Base-by-base conservation (phyloP, 2,797 vertebrate species). In the Parauchenoglanis punctatus region DNA sequence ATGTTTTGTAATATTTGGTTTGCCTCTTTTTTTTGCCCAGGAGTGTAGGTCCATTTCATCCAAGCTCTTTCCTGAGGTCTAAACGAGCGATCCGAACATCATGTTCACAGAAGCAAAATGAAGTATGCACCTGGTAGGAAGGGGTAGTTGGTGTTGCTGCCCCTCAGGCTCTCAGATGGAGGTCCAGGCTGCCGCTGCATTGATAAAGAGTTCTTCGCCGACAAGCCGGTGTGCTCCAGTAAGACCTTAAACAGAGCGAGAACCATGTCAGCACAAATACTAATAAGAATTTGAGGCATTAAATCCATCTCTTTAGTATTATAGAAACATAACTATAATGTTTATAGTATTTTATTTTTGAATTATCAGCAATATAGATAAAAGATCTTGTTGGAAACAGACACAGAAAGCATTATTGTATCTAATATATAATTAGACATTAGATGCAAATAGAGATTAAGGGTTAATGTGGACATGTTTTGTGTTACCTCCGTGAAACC, bases 101-200 rank as follows among this genome's bases (percentile, higher is more conserved):
- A 4, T 4, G 12, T 56, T 54, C 54, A 35, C 52, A 20, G 18
- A 80, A 58, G 0, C 25, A 28, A 6, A 68, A 1, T 5, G 8
- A 23, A 52, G 28, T 6, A 25, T 7, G 23, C 89, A 97, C 97
- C 97, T 28, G 97, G 97, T 90, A 96, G 95, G 90, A 98, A 98
- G 3, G 97, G 97, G 87, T 97, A 98, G 91, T 97, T 98, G 40
- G 97, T 98, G 90, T 96, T 97, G 89, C 97, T 98, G 87, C 97
- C 97, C 91, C 96, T 92, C 2, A 98, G 94, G 73, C 97, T 97
- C 91, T 98, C 97, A 63, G 96, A 94, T 0, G 93, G 94, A 23
- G 96, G 97, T 2, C 96, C 97, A 0, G 97, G 97, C 4, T 97
- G 96, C 6, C 97, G 96, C 83, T 94, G 96, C 73, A 98, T 94